These are phyloP conservation scores for Cephus runcator DNA, from an alignment of 2,888 invertebrate genomes.

Conservation along the genomic window DNA sequence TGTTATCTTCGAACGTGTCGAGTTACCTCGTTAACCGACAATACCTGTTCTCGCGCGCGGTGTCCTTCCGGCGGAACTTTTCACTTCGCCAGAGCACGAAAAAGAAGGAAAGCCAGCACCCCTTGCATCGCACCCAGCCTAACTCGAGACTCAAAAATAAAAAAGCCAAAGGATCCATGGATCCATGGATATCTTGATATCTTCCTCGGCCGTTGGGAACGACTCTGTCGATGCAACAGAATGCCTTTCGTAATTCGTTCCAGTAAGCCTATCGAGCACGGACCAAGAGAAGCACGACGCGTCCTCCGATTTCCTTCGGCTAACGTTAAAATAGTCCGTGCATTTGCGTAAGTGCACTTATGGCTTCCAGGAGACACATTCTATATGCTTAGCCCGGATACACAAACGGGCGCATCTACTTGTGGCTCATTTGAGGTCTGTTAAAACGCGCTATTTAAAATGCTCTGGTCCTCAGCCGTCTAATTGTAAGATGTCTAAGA, in stretches of 20 bases:
- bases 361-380: neutral
- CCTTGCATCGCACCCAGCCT: too few relatives aligned
- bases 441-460: slow-evolving; percentile 37
- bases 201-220: too few relatives aligned
- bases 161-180: too few relatives aligned
- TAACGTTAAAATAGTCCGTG: too few relatives aligned
- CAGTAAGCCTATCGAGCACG: too few relatives aligned
- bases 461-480: slow-evolving; percentile 10
- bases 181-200: too few relatives aligned
- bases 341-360: neutral
- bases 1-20: slow-evolving; percentile 62
- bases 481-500: slow-evolving; percentile 12
- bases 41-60: slow-evolving; percentile 36
- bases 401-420: slow-evolving; percentile 29
- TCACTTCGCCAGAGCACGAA: slow-evolving; percentile 48
- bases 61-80: slow-evolving; percentile 47
- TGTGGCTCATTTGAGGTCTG: slow-evolving; percentile 43
- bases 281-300: too few relatives aligned
- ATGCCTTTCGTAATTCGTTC: too few relatives aligned
- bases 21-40: slow-evolving; percentile 63
- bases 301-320: too few relatives aligned
- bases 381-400: slow-evolving; percentile 16
- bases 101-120: too few relatives aligned
- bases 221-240: too few relatives aligned
- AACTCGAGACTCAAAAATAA: too few relatives aligned